Evolutionary conservation across 2,888 invertebrate genomes (phyloP).

Genomic region (Nebria salina): DNA sequence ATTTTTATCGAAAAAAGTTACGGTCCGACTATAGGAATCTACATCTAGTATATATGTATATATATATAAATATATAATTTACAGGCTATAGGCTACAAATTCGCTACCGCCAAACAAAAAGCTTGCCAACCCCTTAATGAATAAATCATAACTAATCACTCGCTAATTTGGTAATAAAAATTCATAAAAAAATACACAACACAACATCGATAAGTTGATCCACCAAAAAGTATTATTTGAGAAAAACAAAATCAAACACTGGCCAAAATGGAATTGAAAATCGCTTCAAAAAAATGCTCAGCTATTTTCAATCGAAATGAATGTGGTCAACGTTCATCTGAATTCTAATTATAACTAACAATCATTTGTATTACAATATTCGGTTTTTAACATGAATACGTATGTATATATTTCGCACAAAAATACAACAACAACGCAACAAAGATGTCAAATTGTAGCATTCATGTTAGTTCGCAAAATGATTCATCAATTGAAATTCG

Average conservation of each 20-base stretch:
- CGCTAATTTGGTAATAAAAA: conserved; percentile 59
- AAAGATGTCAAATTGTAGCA: too few relatives aligned
- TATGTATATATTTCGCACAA: background rate
- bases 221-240: conserved; percentile 41
- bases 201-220: conserved; percentile 56
- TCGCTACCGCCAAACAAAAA: conserved; percentile 57
- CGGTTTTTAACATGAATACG: background rate
- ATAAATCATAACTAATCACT: conserved; percentile 56
- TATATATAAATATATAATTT: conserved; percentile 34
- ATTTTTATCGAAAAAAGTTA: conserved; percentile 43
- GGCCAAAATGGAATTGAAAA: conserved; percentile 42
- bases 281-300: conserved; percentile 20
- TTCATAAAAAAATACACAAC: conserved; percentile 64
- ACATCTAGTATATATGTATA: background rate
- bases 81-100: conserved; percentile 49
- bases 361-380: background rate
- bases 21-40: conserved; percentile 34
- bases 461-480: background rate
- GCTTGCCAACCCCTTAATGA: conserved; percentile 63
- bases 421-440: too few relatives aligned
- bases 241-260: conserved; percentile 32
- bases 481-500: conserved; percentile 17
- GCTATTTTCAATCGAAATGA: conserved; percentile 40
- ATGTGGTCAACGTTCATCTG: conserved; percentile 43
- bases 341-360: background rate